Base-by-base conservation (phyloP, 1,140 invertebrate genomes). In the Spodoptera frugiperda region DNA sequence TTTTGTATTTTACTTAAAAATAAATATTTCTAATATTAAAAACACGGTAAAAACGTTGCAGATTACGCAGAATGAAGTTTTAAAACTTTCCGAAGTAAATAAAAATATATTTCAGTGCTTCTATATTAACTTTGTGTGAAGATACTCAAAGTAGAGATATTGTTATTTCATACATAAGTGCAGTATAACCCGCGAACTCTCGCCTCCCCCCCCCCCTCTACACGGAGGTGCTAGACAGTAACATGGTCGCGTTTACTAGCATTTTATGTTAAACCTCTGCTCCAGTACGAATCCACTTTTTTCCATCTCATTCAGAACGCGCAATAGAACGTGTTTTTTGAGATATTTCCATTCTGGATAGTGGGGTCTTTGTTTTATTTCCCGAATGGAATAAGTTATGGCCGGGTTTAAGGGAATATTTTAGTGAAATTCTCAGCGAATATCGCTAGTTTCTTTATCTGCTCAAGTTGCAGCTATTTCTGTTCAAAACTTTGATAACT, bases 321-420 rank as follows among this genome's bases (percentile, higher is more conserved):
- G 70, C 74, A 80, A 73, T 77, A 61, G 61, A 80, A 77, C 46
- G 78, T 73, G 54, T 77, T 80, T 80, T 80, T 76, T 76, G 44
- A 72, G 65, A 79, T 76, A 76, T 79, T 67, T 59, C 46, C 74
- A 71, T 79, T 71, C 33, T 21, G 57, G 70, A 76, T 68, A 74
- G 51, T 74, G 71, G 76, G 46, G 48, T 71, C 72, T 74, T 78
- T 70, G 67, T 80, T 74, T 80, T 70, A 55, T 65, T 79, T 73
- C 71, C 71, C 67, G 68, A 53, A 75, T 75, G 67, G 68, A 75
- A 79, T 68, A 77, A 77, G 59, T 59, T 73, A 74, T 77, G 33
- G 59, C 72, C 57, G 44, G 21, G 30, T 73, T 55, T 79, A 33
- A 68, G 51, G 55, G 59, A 77, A 70, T 75, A 75, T 75, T 73